phyloP scores from a whole-genome alignment of 1,140 invertebrate genomes.

The Anoplolepis gracilipes region DNA sequence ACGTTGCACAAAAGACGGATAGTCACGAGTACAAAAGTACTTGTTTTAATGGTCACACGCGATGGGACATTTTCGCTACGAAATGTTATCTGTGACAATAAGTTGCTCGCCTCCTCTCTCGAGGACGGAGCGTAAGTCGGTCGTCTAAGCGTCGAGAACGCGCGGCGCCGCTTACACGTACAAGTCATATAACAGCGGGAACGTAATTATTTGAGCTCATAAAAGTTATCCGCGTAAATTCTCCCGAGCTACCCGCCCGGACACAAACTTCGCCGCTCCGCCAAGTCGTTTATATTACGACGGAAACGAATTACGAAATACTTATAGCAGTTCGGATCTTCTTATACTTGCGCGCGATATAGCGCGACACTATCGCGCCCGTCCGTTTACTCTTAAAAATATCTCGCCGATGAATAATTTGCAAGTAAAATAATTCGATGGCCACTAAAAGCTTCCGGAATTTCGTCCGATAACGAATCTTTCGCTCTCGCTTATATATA shows the following conservation, averaged over 20 bases:
- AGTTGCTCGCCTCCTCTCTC: background rate
- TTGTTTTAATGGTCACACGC: slow-evolving; percentile 39
- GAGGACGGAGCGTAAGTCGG: slow-evolving; percentile 3
- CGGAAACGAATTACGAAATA: slow-evolving; percentile 67
- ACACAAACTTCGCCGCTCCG: slow-evolving; percentile 60
- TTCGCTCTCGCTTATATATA: slow-evolving; percentile 33
- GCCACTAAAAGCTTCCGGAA: slow-evolving; percentile 68
- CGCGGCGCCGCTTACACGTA: slow-evolving; percentile 43
- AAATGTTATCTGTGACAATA: slow-evolving; percentile 60
- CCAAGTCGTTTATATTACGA: slow-evolving; percentile 62
- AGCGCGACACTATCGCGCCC: background rate
- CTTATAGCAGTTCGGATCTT: slow-evolving; percentile 44
- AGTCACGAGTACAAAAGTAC: background rate
- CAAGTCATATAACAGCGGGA: slow-evolving; percentile 57
- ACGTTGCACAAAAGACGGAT: background rate
- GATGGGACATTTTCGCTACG: slow-evolving; percentile 10
- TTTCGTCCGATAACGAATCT: slow-evolving; percentile 40
- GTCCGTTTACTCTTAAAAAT: slow-evolving; percentile 56
- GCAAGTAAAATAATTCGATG: slow-evolving; percentile 66
- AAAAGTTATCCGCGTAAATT: slow-evolving; percentile 72
- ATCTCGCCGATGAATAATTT: slow-evolving; percentile 53
- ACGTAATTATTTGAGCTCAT: slow-evolving; percentile 69
- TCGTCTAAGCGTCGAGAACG: slow-evolving; percentile 14
- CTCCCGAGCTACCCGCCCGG: slow-evolving; percentile 35
- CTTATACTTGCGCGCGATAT: slow-evolving; percentile 5